phyloP scores from a whole-genome alignment of 2,113 vertebrate species.

The Phalacrocorax pelagicus region DNA sequence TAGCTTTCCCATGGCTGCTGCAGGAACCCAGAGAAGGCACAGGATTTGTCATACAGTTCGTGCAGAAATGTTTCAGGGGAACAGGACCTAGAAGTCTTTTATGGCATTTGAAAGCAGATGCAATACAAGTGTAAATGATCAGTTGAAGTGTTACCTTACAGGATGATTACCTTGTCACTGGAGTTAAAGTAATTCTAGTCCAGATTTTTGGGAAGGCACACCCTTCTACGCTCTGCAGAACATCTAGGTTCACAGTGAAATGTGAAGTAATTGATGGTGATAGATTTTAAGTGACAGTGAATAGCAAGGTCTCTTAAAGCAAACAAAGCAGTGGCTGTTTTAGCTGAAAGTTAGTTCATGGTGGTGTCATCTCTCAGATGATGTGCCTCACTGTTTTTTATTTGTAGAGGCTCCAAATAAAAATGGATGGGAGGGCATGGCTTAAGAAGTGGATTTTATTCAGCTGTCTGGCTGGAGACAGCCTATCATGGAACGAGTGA shows the following conservation, averaged over 20 bases:
- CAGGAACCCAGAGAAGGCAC: not conserved
- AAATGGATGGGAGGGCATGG: not conserved
- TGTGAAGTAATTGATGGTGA: not conserved
- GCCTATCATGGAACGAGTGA: fast-evolving
- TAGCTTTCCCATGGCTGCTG: not conserved
- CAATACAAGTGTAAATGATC: not conserved
- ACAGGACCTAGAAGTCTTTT: not conserved
- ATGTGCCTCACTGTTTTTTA: not conserved
- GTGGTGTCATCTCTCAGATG: not conserved
- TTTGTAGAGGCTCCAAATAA: not conserved
- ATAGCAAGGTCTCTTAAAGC: not conserved
- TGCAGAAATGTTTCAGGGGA: not conserved
- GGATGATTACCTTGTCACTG: not conserved
- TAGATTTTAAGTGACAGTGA: not conserved
- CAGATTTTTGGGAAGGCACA: not conserved
- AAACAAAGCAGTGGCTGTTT: not conserved
- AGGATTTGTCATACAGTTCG: not conserved
- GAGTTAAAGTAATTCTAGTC: not conserved
- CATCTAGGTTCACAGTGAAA: not conserved
- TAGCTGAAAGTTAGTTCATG: not conserved
- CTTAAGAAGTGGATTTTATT: not conserved
- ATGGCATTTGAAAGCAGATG: not conserved
- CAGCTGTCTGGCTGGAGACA: not conserved
- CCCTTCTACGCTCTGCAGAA: not conserved
- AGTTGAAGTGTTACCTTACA: not conserved